Evolutionary conservation across 2,113 vertebrate species (phyloP).

Genomic region (Semnopithecus entellus): DNA sequence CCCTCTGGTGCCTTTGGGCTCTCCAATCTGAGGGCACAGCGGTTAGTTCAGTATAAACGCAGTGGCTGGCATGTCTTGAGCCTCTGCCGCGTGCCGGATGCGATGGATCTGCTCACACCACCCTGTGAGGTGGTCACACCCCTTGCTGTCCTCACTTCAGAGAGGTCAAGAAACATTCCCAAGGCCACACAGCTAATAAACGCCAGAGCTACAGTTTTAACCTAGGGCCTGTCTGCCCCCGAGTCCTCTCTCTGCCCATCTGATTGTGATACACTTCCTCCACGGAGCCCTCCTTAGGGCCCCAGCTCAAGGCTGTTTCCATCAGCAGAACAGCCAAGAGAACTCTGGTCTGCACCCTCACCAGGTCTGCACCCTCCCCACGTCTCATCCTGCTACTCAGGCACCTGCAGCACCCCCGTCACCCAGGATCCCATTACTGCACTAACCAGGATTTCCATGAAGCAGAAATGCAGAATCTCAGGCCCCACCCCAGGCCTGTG

Average conservation of each 20-base stretch:
- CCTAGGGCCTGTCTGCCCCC: not conserved
- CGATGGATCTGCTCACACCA: not conserved
- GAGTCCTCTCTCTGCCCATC: not conserved
- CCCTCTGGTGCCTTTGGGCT: not conserved
- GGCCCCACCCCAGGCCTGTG: not conserved
- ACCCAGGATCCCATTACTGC: not conserved
- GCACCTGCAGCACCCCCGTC: not conserved
- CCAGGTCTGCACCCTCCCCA: no score
- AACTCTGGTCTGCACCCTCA: not conserved
- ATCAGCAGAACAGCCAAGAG: rapidly evolving
- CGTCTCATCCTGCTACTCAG: not conserved
- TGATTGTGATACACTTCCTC: not conserved
- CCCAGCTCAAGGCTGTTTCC: not conserved
- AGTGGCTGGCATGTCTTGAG: not conserved
- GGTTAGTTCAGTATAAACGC: not conserved
- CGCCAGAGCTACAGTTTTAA: not conserved
- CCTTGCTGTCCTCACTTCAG: not conserved
- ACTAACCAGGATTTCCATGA: no score
- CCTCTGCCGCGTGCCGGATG: not conserved
- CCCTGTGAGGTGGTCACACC: not conserved
- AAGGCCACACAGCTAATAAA: not conserved
- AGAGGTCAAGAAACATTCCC: not conserved
- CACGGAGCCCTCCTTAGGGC: not conserved
- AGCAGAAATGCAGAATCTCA: not conserved
- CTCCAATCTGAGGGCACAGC: rapidly evolving